Evolutionary conservation across 2,888 invertebrate species (phyloP), one percentile per base, ranked within the genome.

Genomic region (Hirtodrosophila trivittata): DNA sequence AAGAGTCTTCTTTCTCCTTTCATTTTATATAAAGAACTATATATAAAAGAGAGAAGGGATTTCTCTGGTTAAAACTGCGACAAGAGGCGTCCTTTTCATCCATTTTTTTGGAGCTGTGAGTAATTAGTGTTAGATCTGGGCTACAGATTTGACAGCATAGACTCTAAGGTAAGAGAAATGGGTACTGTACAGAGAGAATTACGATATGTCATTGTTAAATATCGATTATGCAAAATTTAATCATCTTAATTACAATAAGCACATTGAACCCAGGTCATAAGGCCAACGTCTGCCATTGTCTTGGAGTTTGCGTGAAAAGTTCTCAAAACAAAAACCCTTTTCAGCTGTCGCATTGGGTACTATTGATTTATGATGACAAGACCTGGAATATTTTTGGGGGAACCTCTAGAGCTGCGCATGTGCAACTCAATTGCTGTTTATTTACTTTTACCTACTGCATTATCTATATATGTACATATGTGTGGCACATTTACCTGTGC

Each of bases 351-450:
- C 70, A 63, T 69, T 46, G 59, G 58, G 69, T 60, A 66, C 75
- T 68, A 76, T 82, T 89, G 87, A 89, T 89, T 89, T 89, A 89
- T 87, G 68, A 66, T 65, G 76, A 46, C 73, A 18, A 26, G 18
- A n/a, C 25, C 32, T 1, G 14, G 33, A 12, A 21, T 4, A 3
- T 5, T 21, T 21, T 21, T 18, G 30, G 30, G 55, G 32, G 56
- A 21, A 56, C 32, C 38, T 32, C 43, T n/a, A 18, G 51, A 59
- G 54, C 47, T 72, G 64, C 71, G 68, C 74, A 75, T 85, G 67
- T 76, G 83, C 80, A 87, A 87, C 87, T 87, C 80, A 87, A 87
- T 88, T 88, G 88, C 66, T 69, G 62, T 78, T 71, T 86, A 70
- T 75, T 78, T 80, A 82, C 66, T 60, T 55, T 51, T 55, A 43